Base-by-base conservation (phyloP, 1,140 invertebrate species). In the Drosophila teissieri region DNA sequence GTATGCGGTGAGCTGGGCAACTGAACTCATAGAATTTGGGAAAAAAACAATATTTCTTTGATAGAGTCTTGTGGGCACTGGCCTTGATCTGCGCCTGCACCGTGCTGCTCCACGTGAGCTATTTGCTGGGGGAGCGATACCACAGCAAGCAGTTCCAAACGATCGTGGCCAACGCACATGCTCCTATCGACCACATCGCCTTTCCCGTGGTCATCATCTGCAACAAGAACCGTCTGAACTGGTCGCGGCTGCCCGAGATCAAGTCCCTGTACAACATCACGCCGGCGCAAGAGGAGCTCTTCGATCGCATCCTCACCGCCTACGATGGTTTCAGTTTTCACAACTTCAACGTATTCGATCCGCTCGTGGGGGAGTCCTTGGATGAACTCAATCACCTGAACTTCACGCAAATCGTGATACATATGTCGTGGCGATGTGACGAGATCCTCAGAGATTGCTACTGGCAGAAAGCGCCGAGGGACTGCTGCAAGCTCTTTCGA, bases 211-310 rank as follows among this genome's bases (percentile, higher is more conserved):
- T 92, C 12, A 54, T 91, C 0, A 80, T 92, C 6, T 92, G 91
- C 53, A 91, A 91, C 42, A 64, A 73, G 42, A 92, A 92, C 48
- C 80, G 80, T 2, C n/a, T 92, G 12, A 91, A 92, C 63, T 92
- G 89, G 86, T 78, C 73, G 0, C 80, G 85, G 15, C 34, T 91
- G 3, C 19, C 56, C 0, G 67, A 82, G 40, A 77, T 84, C 0
- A 78, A 54, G 1, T 11, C 24, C 1, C 17, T 48, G 7, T 90
- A 79, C 44, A 77, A 72, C 4, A 75, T 77, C 52, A 65, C 58
- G 10, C 2, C 6, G 7, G 4, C 15, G 0, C 63, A 86, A 8
- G 44, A 55, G 39, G 14, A 12, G 0, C 58, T 88, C 1, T 63
- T 88, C 4, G 77, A 89, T 34, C 65, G 64, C 2, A 70, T 74